Conservation (phyloP, 2,113 vertebrate genomes). For the Prionailurus viverrinus region DNA sequence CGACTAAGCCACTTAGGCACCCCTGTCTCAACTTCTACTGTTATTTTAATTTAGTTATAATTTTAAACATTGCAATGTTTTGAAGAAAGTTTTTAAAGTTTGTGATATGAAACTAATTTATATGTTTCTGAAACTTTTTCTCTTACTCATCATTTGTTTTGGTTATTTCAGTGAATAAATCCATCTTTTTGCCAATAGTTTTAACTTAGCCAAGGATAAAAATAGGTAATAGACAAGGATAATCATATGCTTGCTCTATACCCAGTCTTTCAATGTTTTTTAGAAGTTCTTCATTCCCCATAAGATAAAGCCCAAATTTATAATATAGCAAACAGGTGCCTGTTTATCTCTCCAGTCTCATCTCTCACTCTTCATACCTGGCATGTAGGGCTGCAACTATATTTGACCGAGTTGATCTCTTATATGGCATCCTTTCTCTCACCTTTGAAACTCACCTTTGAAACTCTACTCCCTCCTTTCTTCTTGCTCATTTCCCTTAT, state of each 20-base stretch:
- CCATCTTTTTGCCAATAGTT: neutral
- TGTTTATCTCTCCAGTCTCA: neutral
- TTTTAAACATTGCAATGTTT: neutral
- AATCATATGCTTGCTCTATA: neutral
- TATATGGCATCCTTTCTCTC: neutral
- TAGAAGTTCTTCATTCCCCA: neutral
- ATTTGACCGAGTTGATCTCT: neutral
- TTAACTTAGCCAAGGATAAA: neutral
- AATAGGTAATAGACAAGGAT: neutral
- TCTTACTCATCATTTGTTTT: neutral
- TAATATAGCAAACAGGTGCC: neutral
- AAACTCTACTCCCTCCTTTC: neutral
- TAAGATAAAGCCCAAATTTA: neutral
- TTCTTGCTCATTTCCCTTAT: neutral
- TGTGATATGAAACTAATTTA: neutral
- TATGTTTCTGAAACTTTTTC: neutral
- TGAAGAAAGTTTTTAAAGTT: neutral
- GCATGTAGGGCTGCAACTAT: neutral
- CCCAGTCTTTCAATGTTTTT: neutral
- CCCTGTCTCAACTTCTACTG: neutral
- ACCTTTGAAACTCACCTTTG: neutral
- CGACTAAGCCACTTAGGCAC: too few relatives aligned
- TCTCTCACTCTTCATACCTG: neutral
- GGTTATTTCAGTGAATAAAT: neutral
- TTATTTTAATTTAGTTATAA: neutral